Evolutionary conservation across 1,140 invertebrate genomes (phyloP), one percentile per base, ranked within the genome.

Genomic region (Gonatopus flavifemur): DNA sequence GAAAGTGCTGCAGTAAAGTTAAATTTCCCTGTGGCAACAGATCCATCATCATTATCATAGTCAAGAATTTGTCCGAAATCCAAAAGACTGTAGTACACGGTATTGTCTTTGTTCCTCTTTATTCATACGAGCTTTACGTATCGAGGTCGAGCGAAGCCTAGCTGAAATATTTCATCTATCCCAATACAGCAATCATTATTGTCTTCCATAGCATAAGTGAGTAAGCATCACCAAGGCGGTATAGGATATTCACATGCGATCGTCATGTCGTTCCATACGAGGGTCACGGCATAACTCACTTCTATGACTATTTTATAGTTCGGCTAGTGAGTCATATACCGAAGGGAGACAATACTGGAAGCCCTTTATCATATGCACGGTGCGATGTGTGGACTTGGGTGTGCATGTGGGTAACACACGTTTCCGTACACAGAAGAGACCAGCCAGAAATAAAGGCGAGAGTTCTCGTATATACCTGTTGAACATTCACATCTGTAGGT

Each of bases 301-400:
- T 58, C 64, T 61, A 57, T 63, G 62, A 62, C 63, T 69, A 69
- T 69, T 69, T 69, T 67, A 69, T 66, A 63, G 56, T 67, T 59
- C 54, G 61, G 30, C 52, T 61, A 59, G 60, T 67, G 66, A 70
- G 55, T 70, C 67, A 70, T 60, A 51, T 62, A 32, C 21, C 38
- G 38, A 28, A 40, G 51, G 52, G 59, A 65, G 58, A 70, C 66
- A 70, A 67, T 69, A 56, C 53, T 59, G 57, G 56, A 55, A 70
- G 66, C 67, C 67, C 67, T 70, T 69, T 61, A 66, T 67, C 66
- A 61, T 57, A 51, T 52, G 41, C 32, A 33, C 44, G 55, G 40
- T 55, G 49, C 49, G 37, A 52, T 36, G 37, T 42, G 33, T 53
- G n/a, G n/a, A n/a, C 6, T 25, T 20, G 3, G 2, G 16, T 33